Base-by-base conservation (phyloP, 2,888 invertebrate species). In the Acrocera orbiculus region DNA sequence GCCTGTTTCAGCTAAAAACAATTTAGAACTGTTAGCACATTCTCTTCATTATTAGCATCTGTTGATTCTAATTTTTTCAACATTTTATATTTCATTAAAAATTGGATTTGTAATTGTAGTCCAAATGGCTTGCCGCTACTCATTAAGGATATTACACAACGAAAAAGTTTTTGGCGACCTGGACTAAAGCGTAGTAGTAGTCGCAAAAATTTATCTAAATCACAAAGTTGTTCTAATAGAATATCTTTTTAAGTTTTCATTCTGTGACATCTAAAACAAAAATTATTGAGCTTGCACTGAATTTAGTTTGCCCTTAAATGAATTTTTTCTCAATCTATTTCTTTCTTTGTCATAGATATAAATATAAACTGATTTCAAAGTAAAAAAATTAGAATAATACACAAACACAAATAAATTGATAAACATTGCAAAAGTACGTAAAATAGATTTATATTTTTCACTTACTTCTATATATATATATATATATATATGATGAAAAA, bases 1-100 rank as follows among this genome's bases (percentile, higher is more conserved):
- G 1, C 89, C 89, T 1, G 83, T 82, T 52, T 90, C 90, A 52
- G 77, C 78, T 4, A 90, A 69, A 62, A 92, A 92, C 39, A 70
- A 70, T 37, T 81, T 82, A 63, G 64, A 30, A 24, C 55, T 50
- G 32, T 59, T 36, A 8, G 58, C 61, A 39, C 54, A 49, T 39
- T 55, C 56, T 45, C 44, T 15, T 44, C 44, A 5, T 36, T 33
- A 14, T n/a, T n/a, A 44, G 41, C 19, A 23, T 38, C n/a, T 16
- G 32, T 16, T 41, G 38, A 34, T 35, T 38, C 23, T 25, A 44
- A 29, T 40, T 42, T 40, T 11, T 46, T 40, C 14, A 40, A 39
- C 24, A 43, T 28, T 19, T 38, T 44, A 42, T 51, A 49, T 31
- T 45, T 44, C 44, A 43, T 43, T 13, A 44, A 47, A 36, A 42